phyloP scores from a whole-genome alignment of 2,797 vertebrate species.

The Sciurus carolinensis region DNA sequence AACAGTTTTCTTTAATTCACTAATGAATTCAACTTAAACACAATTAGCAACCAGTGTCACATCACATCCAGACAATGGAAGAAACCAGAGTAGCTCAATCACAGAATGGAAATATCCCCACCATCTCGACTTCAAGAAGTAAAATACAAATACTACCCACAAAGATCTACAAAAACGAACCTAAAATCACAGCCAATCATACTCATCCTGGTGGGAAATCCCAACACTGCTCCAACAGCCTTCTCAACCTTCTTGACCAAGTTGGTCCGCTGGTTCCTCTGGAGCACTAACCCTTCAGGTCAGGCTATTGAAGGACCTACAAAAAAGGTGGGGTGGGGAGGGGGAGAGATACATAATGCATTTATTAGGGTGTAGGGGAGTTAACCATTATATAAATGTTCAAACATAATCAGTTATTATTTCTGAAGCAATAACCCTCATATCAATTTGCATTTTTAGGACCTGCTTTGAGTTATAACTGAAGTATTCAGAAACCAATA shows the following conservation, averaged over 20 bases:
- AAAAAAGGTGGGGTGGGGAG: constrained; percentile 18
- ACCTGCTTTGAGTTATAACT: constrained; percentile 55
- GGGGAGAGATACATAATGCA: constrained; percentile 56
- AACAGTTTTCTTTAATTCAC: constrained; percentile 66
- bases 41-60: constrained; percentile 13
- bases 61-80: constrained; percentile 65
- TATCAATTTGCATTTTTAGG: constrained; percentile 69
- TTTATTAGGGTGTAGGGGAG: constrained; percentile 70
- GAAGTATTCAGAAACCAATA: constrained; percentile 70
- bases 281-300: constrained; percentile 79
- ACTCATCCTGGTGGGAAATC: constrained; percentile 85
- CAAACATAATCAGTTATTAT: constrained; percentile 69
- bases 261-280: constrained; percentile 79
- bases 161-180: constrained; percentile 82
- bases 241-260: constrained; percentile 81
- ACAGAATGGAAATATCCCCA: constrained; percentile 60
- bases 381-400: constrained; percentile 67
- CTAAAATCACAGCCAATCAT: constrained; percentile 88
- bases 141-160: constrained; percentile 67
- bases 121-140: constrained; percentile 55
- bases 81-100: constrained; percentile 68
- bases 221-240: constrained; percentile 81
- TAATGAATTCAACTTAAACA: constrained; percentile 46
- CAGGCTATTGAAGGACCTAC: constrained; percentile 82
- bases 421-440: constrained; percentile 69